Evolutionary conservation across 1,140 invertebrate genomes (phyloP), one percentile per base, ranked within the genome.

Genomic region (Drosophila carrolli): DNA sequence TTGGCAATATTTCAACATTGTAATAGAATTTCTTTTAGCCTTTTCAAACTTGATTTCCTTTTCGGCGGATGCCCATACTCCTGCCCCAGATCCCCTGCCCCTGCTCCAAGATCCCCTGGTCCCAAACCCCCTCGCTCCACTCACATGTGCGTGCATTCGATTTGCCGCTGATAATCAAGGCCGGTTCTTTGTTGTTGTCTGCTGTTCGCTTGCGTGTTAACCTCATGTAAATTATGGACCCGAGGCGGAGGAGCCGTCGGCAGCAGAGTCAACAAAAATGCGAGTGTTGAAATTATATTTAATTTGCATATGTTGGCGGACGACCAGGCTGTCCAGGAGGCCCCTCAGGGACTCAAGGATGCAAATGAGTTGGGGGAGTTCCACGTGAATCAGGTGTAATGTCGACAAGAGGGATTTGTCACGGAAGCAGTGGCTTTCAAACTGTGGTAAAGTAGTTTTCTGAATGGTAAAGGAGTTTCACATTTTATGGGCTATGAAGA

Each of bases 261-360:
- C 56, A 63, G 58, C 57, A 44, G 60, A 81, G 75, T 66, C 73
- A 78, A 86, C 77, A 77, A 78, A 75, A 89, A 74, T 76, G 72
- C 79, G 83, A 89, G 84, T 89, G 84, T 89, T 89, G 85, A 89
- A 89, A 89, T 89, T 89, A 81, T 84, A 89, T 89, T 84, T 81
- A 84, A 89, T 84, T 89, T 89, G 84, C 84, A 84, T 89, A 72
- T 79, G 72, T 58, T 71, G 56, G 70, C 66, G 71, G 77, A 71
- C 65, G 55, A 60, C 41, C 47, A 23, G 75, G 38, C 41, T 23
- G 55, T 19, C 32, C 56, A 58, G 32, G 27, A 55, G 38, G 50
- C 51, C 50, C 32, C 58, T 44, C n/a, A 13, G 67, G 19, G 65
- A 48, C 11, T 16, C 14, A 16, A n/a, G 29, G 48, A 67, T 83